Percentiles rank a stretch among this genome's conserved stretches.
Evolutionary conservation across 2,113 vertebrate species (phyloP).

Genomic region (Daboia siamensis): DNA sequence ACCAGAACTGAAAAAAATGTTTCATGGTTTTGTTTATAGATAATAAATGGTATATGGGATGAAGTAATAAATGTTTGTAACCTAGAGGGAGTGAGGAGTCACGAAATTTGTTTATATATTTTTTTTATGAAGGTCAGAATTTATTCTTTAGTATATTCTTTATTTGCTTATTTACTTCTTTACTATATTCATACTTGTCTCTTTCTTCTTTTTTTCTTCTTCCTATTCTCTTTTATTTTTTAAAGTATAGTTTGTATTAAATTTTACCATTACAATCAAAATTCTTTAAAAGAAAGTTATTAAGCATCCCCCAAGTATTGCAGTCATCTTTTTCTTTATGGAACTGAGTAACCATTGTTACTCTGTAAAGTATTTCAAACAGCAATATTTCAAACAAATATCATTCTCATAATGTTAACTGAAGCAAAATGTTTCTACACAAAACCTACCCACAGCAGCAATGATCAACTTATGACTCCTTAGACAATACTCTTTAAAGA

Average conservation of each 20-base stretch:
- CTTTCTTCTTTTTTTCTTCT: neutral
- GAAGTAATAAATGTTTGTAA: neutral
- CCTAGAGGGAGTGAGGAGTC: neutral
- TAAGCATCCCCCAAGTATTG: neutral
- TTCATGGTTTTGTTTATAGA: neutral
- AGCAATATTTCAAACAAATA: conserved; percentile 41
- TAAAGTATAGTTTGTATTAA: neutral
- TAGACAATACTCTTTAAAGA: conserved; percentile 21
- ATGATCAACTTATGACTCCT: conserved; percentile 19
- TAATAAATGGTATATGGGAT: neutral
- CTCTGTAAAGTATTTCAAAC: conserved; percentile 44
- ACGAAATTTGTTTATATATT: neutral
- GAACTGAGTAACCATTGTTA: conserved; percentile 24
- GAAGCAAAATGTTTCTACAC: conserved; percentile 35
- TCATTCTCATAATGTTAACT: conserved; percentile 46
- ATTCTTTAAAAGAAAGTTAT: neutral
- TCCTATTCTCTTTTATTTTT: neutral
- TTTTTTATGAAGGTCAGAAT: neutral
- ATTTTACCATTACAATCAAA: neutral
- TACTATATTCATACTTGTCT: neutral
- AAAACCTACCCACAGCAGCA: conserved; percentile 15
- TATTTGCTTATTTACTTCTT: neutral
- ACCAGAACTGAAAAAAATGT: neutral
- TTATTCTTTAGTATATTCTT: neutral
- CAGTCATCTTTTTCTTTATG: neutral